Evolutionary conservation across 2,797 vertebrate species (phyloP).

Genomic region (Carapus acus): DNA sequence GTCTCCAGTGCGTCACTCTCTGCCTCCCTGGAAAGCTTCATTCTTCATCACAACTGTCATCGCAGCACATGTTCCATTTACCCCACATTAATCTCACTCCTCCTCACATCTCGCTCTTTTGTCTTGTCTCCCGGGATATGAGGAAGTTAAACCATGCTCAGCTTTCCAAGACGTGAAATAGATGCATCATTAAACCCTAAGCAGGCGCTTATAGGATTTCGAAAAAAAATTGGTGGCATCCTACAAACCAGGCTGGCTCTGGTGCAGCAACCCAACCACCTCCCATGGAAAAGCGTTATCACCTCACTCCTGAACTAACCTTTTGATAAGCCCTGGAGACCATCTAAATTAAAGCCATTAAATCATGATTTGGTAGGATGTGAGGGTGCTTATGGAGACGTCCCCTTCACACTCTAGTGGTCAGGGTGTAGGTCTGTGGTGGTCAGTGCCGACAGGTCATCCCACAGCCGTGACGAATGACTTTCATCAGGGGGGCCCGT

Average conservation of each 20-base stretch:
- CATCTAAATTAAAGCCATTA: conserved; percentile 94
- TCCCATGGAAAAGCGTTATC: conserved; percentile 50
- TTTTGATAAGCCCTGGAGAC: conserved; percentile 76
- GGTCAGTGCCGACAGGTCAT: conserved; percentile 85
- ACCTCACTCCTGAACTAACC: conserved; percentile 71
- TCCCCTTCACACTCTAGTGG: conserved; percentile 90
- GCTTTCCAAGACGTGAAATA: conserved; percentile 27
- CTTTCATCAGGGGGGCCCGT: conserved; percentile 87
- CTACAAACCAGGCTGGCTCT: too few relatives aligned
- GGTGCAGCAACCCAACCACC: conserved; percentile 11
- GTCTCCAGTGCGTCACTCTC: conserved; percentile 53
- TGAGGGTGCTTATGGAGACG: conserved; percentile 81
- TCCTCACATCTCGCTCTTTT: conserved; percentile 40
- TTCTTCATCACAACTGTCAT: conserved; percentile 57
- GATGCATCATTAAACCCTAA: conserved; percentile 11
- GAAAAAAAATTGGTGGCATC: too few relatives aligned
- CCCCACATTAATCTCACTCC: conserved; percentile 61
- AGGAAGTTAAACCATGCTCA: conserved; percentile 30
- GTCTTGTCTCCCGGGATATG: conserved; percentile 39
- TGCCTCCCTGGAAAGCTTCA: conserved; percentile 48
- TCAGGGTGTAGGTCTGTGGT: conserved; percentile 69
- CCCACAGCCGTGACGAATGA: conserved; percentile 88
- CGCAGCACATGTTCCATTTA: conserved; percentile 63
- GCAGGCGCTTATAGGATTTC: conserved; percentile 28
- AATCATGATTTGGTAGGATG: conserved; percentile 85